A percentile compares a stretch with the other conserved stretches of the same genome.
These are phyloP conservation scores for Muricea muricata DNA, from an alignment of 92 coral and sea anemone species.

Conservation along the genomic window DNA sequence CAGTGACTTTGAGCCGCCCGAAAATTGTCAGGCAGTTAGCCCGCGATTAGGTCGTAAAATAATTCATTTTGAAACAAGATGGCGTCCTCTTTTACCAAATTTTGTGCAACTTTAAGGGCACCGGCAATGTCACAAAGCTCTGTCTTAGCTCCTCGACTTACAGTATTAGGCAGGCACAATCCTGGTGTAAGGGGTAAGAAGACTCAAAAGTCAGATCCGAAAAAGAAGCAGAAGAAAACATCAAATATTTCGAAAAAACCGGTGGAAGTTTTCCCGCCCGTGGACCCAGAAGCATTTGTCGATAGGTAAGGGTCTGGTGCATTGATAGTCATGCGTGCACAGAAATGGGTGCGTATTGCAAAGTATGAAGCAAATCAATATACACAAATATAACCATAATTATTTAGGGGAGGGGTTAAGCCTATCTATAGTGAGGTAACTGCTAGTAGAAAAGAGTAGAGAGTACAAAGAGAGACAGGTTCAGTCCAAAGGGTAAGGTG, in stretches of 20 bases:
- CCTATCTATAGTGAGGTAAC: too few relatives aligned
- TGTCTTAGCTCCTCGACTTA: conserved; percentile 75
- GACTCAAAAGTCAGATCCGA: conserved; percentile 65
- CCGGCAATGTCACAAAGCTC: conserved; percentile 74
- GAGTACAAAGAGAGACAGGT: too few relatives aligned
- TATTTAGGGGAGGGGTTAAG: too few relatives aligned
- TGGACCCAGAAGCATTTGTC: conserved; percentile 82
- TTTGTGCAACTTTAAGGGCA: conserved; percentile 36
- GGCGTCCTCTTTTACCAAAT: conserved; percentile 69
- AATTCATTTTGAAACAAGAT: conserved; percentile 56
- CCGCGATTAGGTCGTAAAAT: conserved; percentile 33
- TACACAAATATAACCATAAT: too few relatives aligned
- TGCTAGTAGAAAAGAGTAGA: too few relatives aligned
- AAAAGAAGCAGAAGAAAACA: conserved; percentile 65
- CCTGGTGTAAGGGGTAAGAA: conserved; percentile 85
- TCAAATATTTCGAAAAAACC: conserved; percentile 74
- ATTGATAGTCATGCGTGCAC: too few relatives aligned
- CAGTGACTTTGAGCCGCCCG: too few relatives aligned
- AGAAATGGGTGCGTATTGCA: too few relatives aligned
- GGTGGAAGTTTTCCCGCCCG: conserved; percentile 91
- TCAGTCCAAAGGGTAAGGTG: too few relatives aligned
- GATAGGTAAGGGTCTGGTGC: conserved; percentile 47
- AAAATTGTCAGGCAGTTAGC: conserved; percentile 28
- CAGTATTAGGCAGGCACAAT: conserved; percentile 81
- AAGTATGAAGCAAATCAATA: too few relatives aligned